Evolutionary conservation across 1,140 invertebrate genomes (phyloP), one percentile per base, ranked within the genome.

Genomic region (Sarcophaga bullata): DNA sequence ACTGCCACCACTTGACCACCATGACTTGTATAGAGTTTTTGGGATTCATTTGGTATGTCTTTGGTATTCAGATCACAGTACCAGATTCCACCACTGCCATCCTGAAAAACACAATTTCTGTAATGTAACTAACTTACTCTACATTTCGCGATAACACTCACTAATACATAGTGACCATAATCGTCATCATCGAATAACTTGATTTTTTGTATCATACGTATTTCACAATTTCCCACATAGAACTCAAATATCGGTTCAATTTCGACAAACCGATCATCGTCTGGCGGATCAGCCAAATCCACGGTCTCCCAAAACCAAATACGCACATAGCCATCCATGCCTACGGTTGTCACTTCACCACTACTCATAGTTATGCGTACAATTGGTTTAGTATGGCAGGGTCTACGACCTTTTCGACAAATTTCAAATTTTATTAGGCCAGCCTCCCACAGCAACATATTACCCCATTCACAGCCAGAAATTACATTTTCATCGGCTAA

Each of bases 301-400:
- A 97, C 95, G 0, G 94, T 95, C 82, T 96, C 95, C 92, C 96
- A 97, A 87, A 95, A 96, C 96, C 97, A 98, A 25, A 96, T 92
- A 81, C 95, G 92, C 17, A 97, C 93, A 87, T 93, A 95, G 0
- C 96, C 97, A 90, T 97, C 97, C 85, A 94, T 92, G 10, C 95
- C 93, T 85, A 92, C 91, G 0, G 93, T 93, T 62, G 91, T 93
- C n/a, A 94, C 91, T 86, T 94, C 92, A 7, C 93, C 93, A 72
- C 94, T 92, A 17, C 90, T 89, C 85, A 93, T 94, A 82, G 95
- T 93, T 80, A 98, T 94, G 85, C 95, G 94, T 13, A 93, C 92
- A 52, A 96, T 95, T 15, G 94, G 92, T 49, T 92, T 94, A 4
- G 91, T 87, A 85, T 98, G 97, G 88, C 96, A 97, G 0, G 92